Evolutionary conservation across 2,888 invertebrate genomes (phyloP), one percentile per base, ranked within the genome.

Genomic region (Rhaphigaster nebulosa): DNA sequence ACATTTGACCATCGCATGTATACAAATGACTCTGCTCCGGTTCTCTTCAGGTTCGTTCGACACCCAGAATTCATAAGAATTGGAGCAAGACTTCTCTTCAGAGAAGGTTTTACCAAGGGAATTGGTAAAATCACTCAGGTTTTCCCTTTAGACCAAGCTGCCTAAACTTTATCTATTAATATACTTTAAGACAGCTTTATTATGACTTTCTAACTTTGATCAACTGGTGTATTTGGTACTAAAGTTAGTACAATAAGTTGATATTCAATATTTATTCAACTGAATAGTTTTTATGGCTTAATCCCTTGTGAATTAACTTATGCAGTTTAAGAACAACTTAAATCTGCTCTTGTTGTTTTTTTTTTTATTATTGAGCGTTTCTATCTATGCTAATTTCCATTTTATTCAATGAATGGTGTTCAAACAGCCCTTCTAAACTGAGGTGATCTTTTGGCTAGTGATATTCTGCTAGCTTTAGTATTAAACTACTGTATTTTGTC

Each of bases 51-150:
- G 91, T 98, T 99, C 94, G 96, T 97, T 91, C 95, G 97, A 87
- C 97, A 98, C 93, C 98, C 99, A 0, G 99, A 99, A 94, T 98
- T 97, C 94, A 95, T 99, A 23, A 94, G 96, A 92, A 95, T 95
- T 92, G 96, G 98, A 90, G 95, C 98, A 95, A 94, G 98, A 90
- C 94, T 98, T 52, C 94, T 98, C 76, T 97, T 98, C 93, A 95
- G 98, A 88, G 97, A 98, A 93, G 97, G 98, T 18, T 95, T 95
- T 92, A 96, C 97, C 60, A 98, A 97, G 94, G 98, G 98, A 60
- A 96, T 98, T 92, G 98, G 98, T 4, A 96, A 96, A 93, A 96
- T 98, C 18, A 96, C 96, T 1, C 96, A 97, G 93, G 95, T 96
- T 88, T 97, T 96, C 93, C 96, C 96, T 13, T 91, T 92, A 20